Percentiles rank a stretch among this genome's conserved stretches.
Evolutionary conservation across 2,888 invertebrate genomes (phyloP).

Genomic region (Carterocephalus palaemon): DNA sequence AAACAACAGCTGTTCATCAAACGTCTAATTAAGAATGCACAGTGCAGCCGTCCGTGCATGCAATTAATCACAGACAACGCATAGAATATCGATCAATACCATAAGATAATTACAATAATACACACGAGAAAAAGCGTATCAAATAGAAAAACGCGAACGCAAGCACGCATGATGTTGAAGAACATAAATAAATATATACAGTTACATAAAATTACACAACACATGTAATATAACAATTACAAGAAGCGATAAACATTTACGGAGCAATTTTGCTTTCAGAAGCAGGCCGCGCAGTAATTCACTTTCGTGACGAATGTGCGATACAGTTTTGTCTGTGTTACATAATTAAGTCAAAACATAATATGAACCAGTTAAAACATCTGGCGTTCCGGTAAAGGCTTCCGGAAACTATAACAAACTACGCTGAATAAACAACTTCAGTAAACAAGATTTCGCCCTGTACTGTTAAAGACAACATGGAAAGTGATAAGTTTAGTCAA

Average conservation of each 20-base stretch:
- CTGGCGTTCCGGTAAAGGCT: constrained; percentile 42
- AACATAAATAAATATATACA: constrained; percentile 13
- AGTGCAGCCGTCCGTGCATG: constrained; percentile 7
- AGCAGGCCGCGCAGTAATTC: constrained; percentile 59
- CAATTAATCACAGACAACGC: constrained; percentile 4
- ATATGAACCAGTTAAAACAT: constrained; percentile 46
- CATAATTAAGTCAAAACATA: constrained; percentile 46
- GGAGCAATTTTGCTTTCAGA: constrained; percentile 30
- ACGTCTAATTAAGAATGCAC: constrained; percentile 16
- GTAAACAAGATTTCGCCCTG: too few relatives aligned
- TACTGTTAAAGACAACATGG: too few relatives aligned
- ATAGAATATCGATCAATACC: constrained; percentile 5
- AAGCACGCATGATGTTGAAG: constrained; percentile 24
- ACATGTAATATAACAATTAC: constrained; percentile 31
- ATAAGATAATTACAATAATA: constrained; percentile 3
- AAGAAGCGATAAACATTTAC: constrained; percentile 26
- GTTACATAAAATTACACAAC: constrained; percentile 26
- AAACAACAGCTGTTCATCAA: constrained; percentile 21
- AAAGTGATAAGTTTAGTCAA: too few relatives aligned
- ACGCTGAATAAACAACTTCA: constrained; percentile 3
- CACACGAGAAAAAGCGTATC: constrained; percentile 12
- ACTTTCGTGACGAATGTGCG: constrained; percentile 59
- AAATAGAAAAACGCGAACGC: constrained; percentile 6
- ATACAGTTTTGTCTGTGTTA: constrained; percentile 58
- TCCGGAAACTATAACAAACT: constrained; percentile 44